Percentiles rank a stretch among this genome's conserved stretches.
Conservation (phyloP, 1,140 invertebrate species). For the Drosophila subobscura region DNA sequence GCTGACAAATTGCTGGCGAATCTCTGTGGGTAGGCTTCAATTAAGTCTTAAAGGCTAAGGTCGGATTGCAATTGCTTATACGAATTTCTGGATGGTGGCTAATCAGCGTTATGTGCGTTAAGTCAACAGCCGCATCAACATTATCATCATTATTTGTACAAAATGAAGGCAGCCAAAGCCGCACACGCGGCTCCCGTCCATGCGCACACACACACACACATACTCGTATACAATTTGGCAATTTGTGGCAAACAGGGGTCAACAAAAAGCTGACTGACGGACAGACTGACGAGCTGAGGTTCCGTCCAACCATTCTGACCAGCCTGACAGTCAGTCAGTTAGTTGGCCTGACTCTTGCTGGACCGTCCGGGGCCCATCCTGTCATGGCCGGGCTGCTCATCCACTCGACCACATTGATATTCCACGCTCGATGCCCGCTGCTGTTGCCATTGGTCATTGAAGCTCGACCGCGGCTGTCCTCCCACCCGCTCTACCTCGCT, state of each 20-base stretch:
- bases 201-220: constrained; percentile 34
- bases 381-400: constrained; percentile 13
- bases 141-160: constrained; percentile 76
- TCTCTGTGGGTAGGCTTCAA: constrained; percentile 7
- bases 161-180: constrained; percentile 49
- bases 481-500: constrained; percentile 23
- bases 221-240: constrained; percentile 57
- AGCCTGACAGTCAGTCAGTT: constrained; percentile 30
- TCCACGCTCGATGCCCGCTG: constrained; percentile 63
- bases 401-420: constrained; percentile 75
- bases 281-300: constrained; percentile 16
- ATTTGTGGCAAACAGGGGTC: constrained; percentile 62
- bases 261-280: constrained; percentile 36
- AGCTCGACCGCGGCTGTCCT: constrained; percentile 8
- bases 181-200: constrained; percentile 10
- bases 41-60: constrained; percentile 10
- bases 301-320: constrained; percentile 29
- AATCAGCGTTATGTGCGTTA: constrained; percentile 70
- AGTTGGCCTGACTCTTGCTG: constrained; percentile 11
- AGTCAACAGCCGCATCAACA: constrained; percentile 64
- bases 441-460: constrained; percentile 79
- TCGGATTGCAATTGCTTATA: constrained; percentile 10
- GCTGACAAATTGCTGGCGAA: constrained; percentile 22
- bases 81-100: constrained; percentile 19
- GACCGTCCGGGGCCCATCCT: constrained; percentile 25